Percentiles rank a stretch among this genome's conserved stretches.
Conservation (phyloP, 92 coral and sea anemone genomes). For the Palythoa grandiflora region DNA sequence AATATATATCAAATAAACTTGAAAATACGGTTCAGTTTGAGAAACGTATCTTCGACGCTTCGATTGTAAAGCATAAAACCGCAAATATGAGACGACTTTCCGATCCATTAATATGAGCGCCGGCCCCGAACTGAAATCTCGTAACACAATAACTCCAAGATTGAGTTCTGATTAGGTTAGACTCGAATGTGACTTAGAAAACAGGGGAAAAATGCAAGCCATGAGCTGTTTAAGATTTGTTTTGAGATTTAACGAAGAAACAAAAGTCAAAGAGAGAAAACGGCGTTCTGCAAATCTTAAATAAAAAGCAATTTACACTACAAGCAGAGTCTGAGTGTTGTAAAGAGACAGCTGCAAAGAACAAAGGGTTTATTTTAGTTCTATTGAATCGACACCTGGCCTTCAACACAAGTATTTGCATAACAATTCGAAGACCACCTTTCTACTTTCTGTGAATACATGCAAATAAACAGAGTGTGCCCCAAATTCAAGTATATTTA, state of each 20-base stretch:
- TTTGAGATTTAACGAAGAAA: background rate
- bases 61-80: slow-evolving; percentile 26
- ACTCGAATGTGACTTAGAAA: background rate
- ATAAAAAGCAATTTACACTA: slow-evolving; percentile 73
- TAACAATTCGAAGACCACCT: slow-evolving; percentile 72
- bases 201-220: background rate
- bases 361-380: slow-evolving; percentile 87
- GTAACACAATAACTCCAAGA: slow-evolving; percentile 39
- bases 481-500: slow-evolving; percentile 69
- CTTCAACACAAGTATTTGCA: slow-evolving; percentile 67
- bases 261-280: slow-evolving; percentile 37
- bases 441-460: slow-evolving; percentile 52
- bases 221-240: slow-evolving; percentile 56
- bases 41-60: background rate
- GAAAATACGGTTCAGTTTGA: slow-evolving; percentile 2
- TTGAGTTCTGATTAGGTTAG: slow-evolving; percentile 27
- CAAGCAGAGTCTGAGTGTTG: slow-evolving; percentile 71
- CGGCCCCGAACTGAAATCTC: slow-evolving; percentile 22
- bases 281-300: slow-evolving; percentile 62
- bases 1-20: background rate
- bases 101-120: slow-evolving; percentile 6
- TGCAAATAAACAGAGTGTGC: slow-evolving; percentile 62
- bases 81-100: slow-evolving; percentile 28
- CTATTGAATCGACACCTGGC: slow-evolving; percentile 93
- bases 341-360: slow-evolving; percentile 81